Evolutionary conservation across 53 echinoderm and acorn worm species (phyloP).

Genomic region (Mesocentrotus franciscanus): DNA sequence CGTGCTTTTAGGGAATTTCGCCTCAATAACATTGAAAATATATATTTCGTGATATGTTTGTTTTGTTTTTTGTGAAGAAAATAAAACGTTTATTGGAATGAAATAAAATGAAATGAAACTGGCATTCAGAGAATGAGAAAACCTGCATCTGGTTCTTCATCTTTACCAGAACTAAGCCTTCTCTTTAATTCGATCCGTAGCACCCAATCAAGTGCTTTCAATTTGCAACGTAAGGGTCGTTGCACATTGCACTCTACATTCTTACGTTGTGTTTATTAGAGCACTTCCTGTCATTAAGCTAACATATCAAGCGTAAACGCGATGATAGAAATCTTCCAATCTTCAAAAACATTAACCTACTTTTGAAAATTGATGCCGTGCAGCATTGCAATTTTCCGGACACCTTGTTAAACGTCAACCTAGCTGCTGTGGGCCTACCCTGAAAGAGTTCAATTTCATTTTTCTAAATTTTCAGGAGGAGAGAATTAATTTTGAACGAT

Average conservation of each 20-base stretch:
- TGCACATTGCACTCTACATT: neutral
- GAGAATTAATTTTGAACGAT: neutral
- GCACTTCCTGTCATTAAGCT: constrained; percentile 9
- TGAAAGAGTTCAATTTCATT: neutral
- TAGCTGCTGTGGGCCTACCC: neutral
- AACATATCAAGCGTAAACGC: neutral
- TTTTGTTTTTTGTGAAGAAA: too few relatives aligned
- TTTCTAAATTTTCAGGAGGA: neutral
- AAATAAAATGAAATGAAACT: too few relatives aligned
- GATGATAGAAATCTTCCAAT: neutral
- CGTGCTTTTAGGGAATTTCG: too few relatives aligned
- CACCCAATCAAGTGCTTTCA: neutral
- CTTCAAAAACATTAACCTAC: neutral
- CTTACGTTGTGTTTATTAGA: constrained; percentile 36
- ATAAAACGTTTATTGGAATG: too few relatives aligned
- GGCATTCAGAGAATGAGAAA: too few relatives aligned
- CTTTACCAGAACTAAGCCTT: too few relatives aligned
- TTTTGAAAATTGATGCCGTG: neutral
- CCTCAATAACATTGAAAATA: too few relatives aligned
- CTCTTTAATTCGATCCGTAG: neutral
- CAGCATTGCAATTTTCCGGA: neutral
- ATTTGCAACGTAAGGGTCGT: neutral
- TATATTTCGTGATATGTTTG: too few relatives aligned
- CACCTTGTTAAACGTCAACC: neutral
- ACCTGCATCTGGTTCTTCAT: too few relatives aligned